phyloP scores from a whole-genome alignment of 2,113 vertebrate species.

The Bos javanicus region DNA sequence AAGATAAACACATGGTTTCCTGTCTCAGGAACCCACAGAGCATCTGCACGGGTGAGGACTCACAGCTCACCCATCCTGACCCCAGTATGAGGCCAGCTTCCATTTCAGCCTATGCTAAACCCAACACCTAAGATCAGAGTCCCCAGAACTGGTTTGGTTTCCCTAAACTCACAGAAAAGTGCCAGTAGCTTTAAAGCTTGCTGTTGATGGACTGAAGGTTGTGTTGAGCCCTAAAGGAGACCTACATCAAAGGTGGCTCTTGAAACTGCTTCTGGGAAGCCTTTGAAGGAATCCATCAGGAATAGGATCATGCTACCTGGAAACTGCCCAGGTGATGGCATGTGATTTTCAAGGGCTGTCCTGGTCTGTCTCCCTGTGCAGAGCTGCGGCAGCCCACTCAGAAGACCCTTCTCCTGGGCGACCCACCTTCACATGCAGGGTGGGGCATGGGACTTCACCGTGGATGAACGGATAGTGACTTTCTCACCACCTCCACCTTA shows the following conservation, averaged over 20 bases:
- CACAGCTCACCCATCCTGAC: not conserved
- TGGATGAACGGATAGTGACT: not conserved
- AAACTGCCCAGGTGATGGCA: not conserved
- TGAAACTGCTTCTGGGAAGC: not conserved
- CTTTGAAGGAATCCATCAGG: not conserved
- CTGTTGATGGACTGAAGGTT: not conserved
- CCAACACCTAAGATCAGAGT: not conserved
- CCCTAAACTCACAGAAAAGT: not conserved
- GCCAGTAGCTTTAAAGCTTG: not conserved
- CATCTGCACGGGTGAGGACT: not conserved
- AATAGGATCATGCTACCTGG: not conserved
- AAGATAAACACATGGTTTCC: not conserved
- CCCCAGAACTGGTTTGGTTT: not conserved
- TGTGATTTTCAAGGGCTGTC: not conserved
- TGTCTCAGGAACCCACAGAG: not conserved
- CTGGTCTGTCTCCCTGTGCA: fast-evolving
- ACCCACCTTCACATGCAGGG: not conserved
- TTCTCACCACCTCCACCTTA: not conserved
- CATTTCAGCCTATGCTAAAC: not conserved
- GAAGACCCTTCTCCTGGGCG: not conserved
- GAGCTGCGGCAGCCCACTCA: not conserved
- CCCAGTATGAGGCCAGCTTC: not conserved
- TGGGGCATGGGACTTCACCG: not conserved
- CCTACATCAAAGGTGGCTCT: not conserved
- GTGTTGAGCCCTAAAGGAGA: not conserved